These are phyloP conservation scores for Nyctalus aviator DNA, from an alignment of 2,797 vertebrate species.

Conservation along the genomic window DNA sequence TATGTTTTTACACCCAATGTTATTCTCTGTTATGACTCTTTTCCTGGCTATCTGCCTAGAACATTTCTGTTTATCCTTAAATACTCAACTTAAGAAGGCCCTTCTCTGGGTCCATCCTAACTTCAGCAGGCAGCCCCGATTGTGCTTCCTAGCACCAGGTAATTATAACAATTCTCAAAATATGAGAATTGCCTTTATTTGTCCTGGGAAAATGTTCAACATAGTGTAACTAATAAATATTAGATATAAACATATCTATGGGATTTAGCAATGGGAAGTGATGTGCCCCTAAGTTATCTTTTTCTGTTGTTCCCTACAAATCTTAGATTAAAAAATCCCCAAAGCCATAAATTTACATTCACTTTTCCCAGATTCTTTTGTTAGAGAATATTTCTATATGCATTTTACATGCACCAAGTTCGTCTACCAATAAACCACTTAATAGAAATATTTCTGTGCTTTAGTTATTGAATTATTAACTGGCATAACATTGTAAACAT, in stretches of 20 bases:
- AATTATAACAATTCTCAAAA: constrained; percentile 1
- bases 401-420: constrained; percentile 42
- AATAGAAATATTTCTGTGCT: constrained; percentile 59
- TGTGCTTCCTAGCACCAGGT: background rate
- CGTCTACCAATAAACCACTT: constrained; percentile 67
- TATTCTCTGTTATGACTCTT: background rate
- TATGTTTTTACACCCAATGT: background rate
- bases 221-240: background rate
- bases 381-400: constrained; percentile 1
- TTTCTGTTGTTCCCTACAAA: background rate
- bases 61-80: background rate
- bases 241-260: background rate
- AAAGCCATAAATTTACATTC: background rate
- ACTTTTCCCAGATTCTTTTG: background rate
- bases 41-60: background rate
- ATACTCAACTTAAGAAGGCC: background rate
- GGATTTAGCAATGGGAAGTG: background rate
- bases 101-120: background rate
- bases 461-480: constrained; percentile 81
- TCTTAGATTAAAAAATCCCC: constrained; percentile 33
- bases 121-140: background rate
- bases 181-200: background rate
- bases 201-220: background rate
- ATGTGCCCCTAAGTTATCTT: background rate
- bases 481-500: constrained; percentile 57